Base-by-base conservation (phyloP, 2,113 vertebrate genomes). In the Grammomys dolichurus region DNA sequence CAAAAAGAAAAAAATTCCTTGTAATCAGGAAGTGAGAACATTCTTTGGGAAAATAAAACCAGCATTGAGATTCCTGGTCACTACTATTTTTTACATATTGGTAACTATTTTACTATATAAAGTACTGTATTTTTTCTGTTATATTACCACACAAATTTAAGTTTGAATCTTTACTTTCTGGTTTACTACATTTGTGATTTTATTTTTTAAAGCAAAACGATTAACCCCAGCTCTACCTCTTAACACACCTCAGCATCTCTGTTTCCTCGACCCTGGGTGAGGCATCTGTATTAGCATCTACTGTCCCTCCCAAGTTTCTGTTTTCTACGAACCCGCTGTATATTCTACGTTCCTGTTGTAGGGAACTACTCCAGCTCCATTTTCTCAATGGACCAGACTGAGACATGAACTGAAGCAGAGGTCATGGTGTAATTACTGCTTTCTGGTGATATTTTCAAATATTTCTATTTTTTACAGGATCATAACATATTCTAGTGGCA, bases 331-430 rank as follows among this genome's bases (percentile, higher is more conserved):
- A 56, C 28, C 28, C 12, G 5, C 33, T 78, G 76, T 33, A 54
- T 40, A 40, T 40, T 40, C 40, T 40, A 33, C 48, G 2, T 48
- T 54, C 46, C 48, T 77, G 24, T 28, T 33, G 31, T 36, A 19
- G 16, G 31, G 16, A 17, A 3, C 33, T 19, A 17, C 16, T 51
- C 43, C 46, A 77, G 51, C 78, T 26, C 58, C 92, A 73, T 92
- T 95, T 94, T 93, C 60, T 95, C 95, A 26, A 56, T 26, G 28
- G 60, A 76, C 14, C 60, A 86, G 75, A 91, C 10, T n/a, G 54
- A 58, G 54, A 58, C 54, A 22, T 10, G 33, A 58, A 82, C 11
- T 58, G 36, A 82, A 60, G 54, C 20, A 26, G 36, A 14, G 5
- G 54, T 11, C 54, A 14, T 40, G 54, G 36, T 3, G 6, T 40